phyloP scores from a whole-genome alignment of 2,888 invertebrate genomes.

The Ormyrus nitidulus region DNA sequence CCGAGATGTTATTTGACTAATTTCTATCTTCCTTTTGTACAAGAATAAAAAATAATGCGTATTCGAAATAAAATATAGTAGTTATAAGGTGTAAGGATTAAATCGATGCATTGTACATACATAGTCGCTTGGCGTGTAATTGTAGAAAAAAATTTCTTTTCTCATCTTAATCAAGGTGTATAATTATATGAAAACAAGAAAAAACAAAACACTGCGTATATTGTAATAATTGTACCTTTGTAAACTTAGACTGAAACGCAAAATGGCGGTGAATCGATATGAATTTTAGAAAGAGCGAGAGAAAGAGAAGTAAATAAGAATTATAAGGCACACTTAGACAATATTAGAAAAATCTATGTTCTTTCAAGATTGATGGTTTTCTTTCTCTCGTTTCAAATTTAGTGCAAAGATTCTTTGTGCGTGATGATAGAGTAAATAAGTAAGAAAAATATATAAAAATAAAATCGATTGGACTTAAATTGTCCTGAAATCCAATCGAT shows the following conservation, averaged over 20 bases:
- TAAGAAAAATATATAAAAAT: conserved; percentile 32
- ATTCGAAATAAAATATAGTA: conserved; percentile 40
- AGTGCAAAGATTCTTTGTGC: conserved; percentile 39
- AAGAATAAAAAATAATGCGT: conserved; percentile 15
- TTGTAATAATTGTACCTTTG: conserved; percentile 56
- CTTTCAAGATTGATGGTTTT: conserved; percentile 54
- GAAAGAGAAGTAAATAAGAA: conserved; percentile 54
- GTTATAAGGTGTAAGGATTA: conserved; percentile 49
- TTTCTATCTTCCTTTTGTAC: conserved; percentile 46
- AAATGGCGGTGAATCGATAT: conserved; percentile 55
- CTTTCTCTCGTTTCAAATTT: conserved; percentile 43
- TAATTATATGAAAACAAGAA: conserved; percentile 50
- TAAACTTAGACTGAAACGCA: conserved; percentile 68
- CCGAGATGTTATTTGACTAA: conserved; percentile 30
- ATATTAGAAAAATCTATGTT: conserved; percentile 64
- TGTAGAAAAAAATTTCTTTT: conserved; percentile 49
- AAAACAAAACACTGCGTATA: conserved; percentile 45
- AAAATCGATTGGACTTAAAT: conserved; percentile 41
- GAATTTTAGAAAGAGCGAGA: conserved; percentile 47
- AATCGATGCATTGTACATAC: conserved; percentile 56
- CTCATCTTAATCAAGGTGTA: conserved; percentile 52
- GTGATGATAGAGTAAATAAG: conserved; percentile 49
- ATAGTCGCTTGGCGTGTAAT: conserved; percentile 56
- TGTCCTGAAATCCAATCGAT: conserved; percentile 65
- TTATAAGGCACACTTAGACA: conserved; percentile 68